Conservation (phyloP, 2,113 vertebrate species). For the Desmodus rotundus region DNA sequence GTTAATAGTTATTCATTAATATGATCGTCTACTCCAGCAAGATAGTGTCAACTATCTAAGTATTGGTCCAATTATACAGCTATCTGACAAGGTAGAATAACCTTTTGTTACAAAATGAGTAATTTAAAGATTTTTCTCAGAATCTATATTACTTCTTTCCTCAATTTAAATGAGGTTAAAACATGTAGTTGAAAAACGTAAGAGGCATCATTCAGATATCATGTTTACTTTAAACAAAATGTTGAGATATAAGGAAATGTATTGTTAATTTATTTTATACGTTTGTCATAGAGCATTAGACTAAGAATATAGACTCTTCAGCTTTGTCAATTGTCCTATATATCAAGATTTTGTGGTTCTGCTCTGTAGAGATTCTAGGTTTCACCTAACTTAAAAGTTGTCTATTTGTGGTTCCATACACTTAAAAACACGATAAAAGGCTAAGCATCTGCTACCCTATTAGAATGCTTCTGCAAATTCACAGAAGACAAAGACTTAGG, state of each 20-base stretch:
- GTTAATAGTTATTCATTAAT: neutral
- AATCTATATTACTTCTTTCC: neutral
- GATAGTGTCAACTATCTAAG: neutral
- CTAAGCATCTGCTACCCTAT: neutral
- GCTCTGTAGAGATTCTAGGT: neutral
- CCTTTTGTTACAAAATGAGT: neutral
- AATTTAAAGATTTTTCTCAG: neutral
- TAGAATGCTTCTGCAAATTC: neutral
- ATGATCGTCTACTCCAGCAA: neutral
- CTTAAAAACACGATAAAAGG: neutral
- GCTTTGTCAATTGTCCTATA: neutral
- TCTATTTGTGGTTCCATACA: neutral
- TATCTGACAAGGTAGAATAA: neutral
- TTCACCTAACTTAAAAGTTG: neutral
- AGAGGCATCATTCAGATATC: neutral
- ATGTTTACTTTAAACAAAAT: neutral
- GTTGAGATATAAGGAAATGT: neutral
- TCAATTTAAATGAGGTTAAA: neutral
- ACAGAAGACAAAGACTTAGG: neutral
- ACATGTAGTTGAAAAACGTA: neutral
- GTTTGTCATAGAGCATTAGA: neutral
- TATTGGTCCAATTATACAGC: neutral
- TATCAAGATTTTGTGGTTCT: neutral
- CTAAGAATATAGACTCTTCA: neutral
- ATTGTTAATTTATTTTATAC: neutral